These are phyloP conservation scores for Lindbergichthys nudifrons DNA, from an alignment of 2,797 vertebrate genomes.

Conservation along the genomic window DNA sequence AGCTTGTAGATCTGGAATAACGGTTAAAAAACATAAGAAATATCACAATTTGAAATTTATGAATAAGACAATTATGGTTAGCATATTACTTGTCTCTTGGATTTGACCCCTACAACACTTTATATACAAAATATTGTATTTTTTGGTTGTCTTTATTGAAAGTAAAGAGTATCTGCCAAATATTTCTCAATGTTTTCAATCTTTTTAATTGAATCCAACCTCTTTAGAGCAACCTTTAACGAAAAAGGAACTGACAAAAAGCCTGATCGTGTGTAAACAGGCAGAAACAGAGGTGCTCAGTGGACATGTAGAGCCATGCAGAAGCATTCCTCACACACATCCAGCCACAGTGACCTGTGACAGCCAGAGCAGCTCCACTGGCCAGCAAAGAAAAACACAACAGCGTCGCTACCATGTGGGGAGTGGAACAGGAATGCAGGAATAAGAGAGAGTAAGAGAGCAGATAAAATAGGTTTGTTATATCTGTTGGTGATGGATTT, in stretches of 20 bases:
- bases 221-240: background rate
- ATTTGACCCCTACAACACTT: background rate
- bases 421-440: conserved; percentile 74
- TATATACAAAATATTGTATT: background rate
- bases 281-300: conserved; percentile 16
- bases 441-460: conserved; percentile 17
- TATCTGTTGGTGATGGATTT: conserved; percentile 62
- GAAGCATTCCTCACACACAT: conserved; percentile 75
- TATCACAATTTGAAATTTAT: no score
- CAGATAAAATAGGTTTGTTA: conserved; percentile 31
- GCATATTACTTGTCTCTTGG: background rate
- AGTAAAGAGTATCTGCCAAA: background rate
- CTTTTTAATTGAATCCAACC: background rate
- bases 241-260: conserved; percentile 7
- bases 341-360: conserved; percentile 78
- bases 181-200: no score
- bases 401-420: conserved; percentile 58
- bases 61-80: no score
- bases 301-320: conserved; percentile 77
- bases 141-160: background rate
- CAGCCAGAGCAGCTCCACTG: conserved; percentile 69
- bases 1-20: background rate
- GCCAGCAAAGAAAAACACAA: conserved; percentile 72
- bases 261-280: conserved; percentile 14
- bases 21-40: background rate